These are phyloP conservation scores for Andricus grossulariae DNA, from an alignment of 1,140 invertebrate species.

Conservation along the genomic window DNA sequence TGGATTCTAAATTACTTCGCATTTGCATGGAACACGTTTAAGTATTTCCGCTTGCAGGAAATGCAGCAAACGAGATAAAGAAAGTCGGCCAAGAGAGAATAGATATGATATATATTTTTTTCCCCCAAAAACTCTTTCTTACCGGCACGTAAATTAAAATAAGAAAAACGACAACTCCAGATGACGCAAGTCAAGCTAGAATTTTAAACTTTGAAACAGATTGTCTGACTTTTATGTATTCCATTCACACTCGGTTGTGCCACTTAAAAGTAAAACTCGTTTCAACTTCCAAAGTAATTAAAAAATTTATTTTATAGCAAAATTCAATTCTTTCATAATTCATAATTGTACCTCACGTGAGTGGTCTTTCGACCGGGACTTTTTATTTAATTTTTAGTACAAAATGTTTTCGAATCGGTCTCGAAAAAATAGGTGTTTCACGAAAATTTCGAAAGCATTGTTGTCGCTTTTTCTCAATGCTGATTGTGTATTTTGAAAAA, in stretches of 20 bases:
- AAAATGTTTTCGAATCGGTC: no score
- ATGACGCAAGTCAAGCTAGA: not conserved
- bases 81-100: conserved; percentile 16
- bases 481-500: no score
- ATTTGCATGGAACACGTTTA: conserved; percentile 25
- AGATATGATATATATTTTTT: not conserved
- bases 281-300: not conserved
- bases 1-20: conserved; percentile 20
- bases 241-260: not conserved
- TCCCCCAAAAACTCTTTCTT: not conserved
- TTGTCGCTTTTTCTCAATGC: no score
- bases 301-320: no score
- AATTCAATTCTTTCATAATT: no score
- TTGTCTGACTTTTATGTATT: conserved; percentile 2
- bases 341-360: no score
- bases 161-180: conserved; percentile 13
- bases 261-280: not conserved
- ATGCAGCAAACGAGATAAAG: conserved; percentile 6
- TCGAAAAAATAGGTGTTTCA: no score
- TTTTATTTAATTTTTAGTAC: no score
- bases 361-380: no score
- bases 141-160: not conserved
- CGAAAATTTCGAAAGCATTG: no score
- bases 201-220: conserved; percentile 5
- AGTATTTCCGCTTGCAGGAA: conserved; percentile 18